Conservation (phyloP, 2,888 invertebrate species). For the Drosophila melanosoma region DNA sequence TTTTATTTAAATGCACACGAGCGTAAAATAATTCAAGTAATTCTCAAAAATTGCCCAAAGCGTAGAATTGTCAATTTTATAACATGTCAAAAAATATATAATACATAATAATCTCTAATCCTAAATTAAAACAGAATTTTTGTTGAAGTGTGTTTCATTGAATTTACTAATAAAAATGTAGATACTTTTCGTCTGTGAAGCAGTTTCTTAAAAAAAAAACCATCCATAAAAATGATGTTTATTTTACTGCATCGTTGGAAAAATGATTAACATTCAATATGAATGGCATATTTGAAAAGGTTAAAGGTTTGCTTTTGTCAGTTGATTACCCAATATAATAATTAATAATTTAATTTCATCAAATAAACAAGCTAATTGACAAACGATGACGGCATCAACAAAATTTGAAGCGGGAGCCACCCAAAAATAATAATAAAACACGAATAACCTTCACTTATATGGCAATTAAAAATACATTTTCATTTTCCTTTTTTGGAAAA, state of each 20-base stretch:
- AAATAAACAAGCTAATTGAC: constrained; percentile 5
- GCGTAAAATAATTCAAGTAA: constrained; percentile 13
- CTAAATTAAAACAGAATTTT: not conserved
- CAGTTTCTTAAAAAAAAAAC: not conserved
- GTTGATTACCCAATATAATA: constrained; percentile 28
- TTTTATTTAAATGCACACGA: constrained; percentile 14
- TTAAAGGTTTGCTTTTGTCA: not conserved
- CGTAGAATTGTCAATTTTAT: not conserved
- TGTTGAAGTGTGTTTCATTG: not conserved
- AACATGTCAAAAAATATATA: not conserved
- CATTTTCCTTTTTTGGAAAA: constrained; percentile 19
- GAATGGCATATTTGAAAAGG: constrained; percentile 4
- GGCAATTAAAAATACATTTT: constrained; percentile 71
- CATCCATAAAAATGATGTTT: not conserved
- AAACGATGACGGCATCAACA: constrained; percentile 34
- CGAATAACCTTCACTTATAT: constrained; percentile 32
- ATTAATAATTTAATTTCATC: constrained; percentile 53
- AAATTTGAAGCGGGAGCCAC: not conserved
- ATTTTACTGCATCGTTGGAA: not conserved
- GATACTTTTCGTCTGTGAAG: not conserved
- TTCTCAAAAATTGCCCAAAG: not conserved
- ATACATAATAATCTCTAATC: not conserved
- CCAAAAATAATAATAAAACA: not conserved
- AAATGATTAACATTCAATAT: constrained; percentile 1
- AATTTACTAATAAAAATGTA: not conserved